A percentile compares a stretch with the other conserved stretches of the same genome.
phyloP scores from a whole-genome alignment of 2,113 vertebrate species.

The Entomyzon cyanotis region DNA sequence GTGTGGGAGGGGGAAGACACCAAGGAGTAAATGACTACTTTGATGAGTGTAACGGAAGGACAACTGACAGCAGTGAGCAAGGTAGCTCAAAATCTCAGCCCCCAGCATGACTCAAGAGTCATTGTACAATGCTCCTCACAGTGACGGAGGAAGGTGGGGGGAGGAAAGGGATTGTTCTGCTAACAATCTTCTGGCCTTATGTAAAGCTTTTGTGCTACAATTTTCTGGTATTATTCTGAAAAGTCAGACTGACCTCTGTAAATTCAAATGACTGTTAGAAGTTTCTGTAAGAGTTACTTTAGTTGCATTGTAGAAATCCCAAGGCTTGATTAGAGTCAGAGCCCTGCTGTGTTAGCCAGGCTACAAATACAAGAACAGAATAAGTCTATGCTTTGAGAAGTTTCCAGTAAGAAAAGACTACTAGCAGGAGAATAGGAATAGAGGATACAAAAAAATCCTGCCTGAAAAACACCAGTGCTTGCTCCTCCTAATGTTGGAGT shows the following conservation, averaged over 20 bases:
- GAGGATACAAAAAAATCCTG: background rate
- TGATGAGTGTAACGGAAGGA: background rate
- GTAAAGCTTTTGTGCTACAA: background rate
- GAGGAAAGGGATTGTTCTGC: background rate
- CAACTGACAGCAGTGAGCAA: background rate
- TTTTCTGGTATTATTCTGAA: background rate
- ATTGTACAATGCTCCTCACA: background rate
- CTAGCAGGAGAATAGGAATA: background rate
- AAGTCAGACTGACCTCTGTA: background rate
- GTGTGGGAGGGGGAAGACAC: background rate
- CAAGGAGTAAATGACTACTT: background rate
- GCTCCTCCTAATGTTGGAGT: background rate
- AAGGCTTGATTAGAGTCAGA: background rate
- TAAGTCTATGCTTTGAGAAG: background rate
- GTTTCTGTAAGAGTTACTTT: background rate
- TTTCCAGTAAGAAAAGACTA: background rate
- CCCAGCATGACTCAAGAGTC: background rate
- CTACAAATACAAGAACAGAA: background rate
- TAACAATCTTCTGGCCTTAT: background rate
- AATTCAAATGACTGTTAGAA: background rate
- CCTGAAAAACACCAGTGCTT: background rate
- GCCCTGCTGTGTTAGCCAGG: background rate
- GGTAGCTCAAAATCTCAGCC: background rate
- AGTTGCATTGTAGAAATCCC: background rate
- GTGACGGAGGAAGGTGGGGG: accelerated